phyloP scores from a whole-genome alignment of 2,797 vertebrate genomes.

The Lates japonicus region DNA sequence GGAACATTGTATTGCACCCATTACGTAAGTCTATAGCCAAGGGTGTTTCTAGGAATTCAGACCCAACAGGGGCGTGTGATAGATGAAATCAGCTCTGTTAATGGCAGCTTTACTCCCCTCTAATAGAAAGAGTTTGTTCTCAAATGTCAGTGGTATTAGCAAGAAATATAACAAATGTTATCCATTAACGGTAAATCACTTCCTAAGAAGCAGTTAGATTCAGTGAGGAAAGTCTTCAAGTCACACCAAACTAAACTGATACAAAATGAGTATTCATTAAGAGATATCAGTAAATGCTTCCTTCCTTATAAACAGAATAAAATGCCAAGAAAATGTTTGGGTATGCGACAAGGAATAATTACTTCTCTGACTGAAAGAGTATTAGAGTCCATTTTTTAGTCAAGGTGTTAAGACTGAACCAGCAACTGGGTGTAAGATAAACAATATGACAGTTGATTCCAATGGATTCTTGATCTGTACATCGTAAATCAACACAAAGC shows the following conservation, averaged over 20 bases:
- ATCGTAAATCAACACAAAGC: background rate
- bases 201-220: background rate
- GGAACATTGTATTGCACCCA: slow-evolving; percentile 26
- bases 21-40: slow-evolving; percentile 44
- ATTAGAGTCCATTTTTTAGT: background rate
- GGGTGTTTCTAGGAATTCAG: slow-evolving; percentile 44
- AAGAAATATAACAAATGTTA: background rate
- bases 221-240: background rate
- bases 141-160: background rate
- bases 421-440: no score
- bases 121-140: background rate
- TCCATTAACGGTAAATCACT: background rate
- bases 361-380: background rate
- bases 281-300: no score
- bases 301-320: background rate
- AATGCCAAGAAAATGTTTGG: background rate
- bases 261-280: background rate
- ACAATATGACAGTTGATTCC: background rate
- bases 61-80: background rate
- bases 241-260: background rate
- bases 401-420: background rate
- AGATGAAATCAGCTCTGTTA: background rate
- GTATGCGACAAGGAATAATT: background rate
- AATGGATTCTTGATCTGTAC: background rate
- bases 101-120: background rate